Evolutionary conservation across 2,113 vertebrate genomes (phyloP).

Genomic region (Etheostoma cragini): DNA sequence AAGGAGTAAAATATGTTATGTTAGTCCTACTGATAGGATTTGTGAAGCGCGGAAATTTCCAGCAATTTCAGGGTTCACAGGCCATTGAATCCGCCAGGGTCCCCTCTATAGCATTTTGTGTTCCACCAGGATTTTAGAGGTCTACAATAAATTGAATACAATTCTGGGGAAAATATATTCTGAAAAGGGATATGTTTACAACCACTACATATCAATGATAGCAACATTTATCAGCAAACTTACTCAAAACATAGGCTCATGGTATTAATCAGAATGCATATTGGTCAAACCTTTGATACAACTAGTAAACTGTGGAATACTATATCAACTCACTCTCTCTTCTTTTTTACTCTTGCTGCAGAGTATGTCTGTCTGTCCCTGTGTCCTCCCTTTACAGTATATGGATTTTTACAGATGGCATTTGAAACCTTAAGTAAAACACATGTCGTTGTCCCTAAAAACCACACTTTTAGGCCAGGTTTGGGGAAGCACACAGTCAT

Average conservation of each 20-base stretch:
- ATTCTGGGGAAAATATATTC: neutral
- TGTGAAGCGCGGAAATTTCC: neutral
- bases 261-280: neutral
- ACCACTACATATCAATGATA: neutral
- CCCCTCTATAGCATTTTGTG: neutral
- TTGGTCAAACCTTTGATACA: neutral
- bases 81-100: neutral
- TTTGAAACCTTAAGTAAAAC: conserved; percentile 1
- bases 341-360: neutral
- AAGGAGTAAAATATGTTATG: neutral
- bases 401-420: conserved; percentile 21
- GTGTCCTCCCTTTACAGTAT: neutral
- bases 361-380: neutral
- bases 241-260: neutral
- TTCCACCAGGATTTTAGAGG: neutral
- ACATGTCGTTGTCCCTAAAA: neutral
- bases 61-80: neutral
- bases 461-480: neutral
- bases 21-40: neutral
- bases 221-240: neutral
- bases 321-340: neutral
- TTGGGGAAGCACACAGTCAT: neutral
- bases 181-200: neutral
- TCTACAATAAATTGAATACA: neutral
- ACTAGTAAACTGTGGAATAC: neutral